phyloP scores from a whole-genome alignment of 2,888 invertebrate species.

The Phortica okadai region DNA sequence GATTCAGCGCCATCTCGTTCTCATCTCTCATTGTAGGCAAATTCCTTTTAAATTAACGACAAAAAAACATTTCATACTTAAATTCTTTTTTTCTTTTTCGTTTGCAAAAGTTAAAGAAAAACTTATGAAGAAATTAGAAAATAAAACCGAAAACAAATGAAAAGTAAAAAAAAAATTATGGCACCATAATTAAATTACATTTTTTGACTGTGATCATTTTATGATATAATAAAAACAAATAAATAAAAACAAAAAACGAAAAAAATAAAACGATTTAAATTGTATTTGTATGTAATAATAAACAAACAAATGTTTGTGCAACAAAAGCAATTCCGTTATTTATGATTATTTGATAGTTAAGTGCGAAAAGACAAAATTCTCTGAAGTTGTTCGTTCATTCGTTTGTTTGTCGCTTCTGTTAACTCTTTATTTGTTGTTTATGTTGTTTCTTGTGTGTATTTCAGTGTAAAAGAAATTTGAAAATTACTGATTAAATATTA shows the following conservation, averaged over 20 bases:
- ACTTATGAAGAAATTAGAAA: background rate
- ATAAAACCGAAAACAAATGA: conserved; percentile 1
- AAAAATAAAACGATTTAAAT: conserved; percentile 41
- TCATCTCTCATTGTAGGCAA: background rate
- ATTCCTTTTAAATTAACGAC: background rate
- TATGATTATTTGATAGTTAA: background rate
- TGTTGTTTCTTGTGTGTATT: background rate
- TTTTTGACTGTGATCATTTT: conserved; percentile 72
- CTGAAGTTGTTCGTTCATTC: background rate
- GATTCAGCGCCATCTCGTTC: background rate
- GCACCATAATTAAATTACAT: conserved; percentile 45
- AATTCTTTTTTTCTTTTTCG: background rate
- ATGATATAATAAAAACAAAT: conserved; percentile 53
- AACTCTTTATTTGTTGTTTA: background rate
- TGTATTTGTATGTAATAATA: conserved; percentile 38
- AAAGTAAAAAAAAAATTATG: conserved; percentile 2
- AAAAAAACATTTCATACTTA: background rate
- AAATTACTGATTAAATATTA: background rate
- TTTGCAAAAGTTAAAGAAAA: background rate
- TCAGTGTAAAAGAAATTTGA: background rate
- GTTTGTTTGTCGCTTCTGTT: background rate
- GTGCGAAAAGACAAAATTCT: background rate
- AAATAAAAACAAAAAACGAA: conserved; percentile 35
- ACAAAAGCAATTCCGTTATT: conserved; percentile 58
- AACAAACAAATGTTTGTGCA: conserved; percentile 35